Conservation (phyloP, 2,797 vertebrate species). For the Coccyzus lansbergi region DNA sequence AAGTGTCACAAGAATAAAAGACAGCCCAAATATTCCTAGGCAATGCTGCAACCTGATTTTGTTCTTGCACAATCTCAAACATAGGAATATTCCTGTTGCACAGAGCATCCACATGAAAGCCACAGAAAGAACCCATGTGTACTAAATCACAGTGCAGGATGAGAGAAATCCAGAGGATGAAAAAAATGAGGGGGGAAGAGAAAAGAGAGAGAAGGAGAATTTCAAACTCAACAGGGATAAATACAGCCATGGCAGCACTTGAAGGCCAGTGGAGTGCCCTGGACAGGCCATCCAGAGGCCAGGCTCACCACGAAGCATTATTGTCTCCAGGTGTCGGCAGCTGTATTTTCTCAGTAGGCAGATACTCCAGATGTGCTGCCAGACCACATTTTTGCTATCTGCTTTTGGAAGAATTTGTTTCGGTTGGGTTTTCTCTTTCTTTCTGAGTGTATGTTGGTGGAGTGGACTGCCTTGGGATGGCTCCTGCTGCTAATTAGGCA, state of each 20-base stretch:
- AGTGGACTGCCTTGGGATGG: not conserved
- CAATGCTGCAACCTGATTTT: not conserved
- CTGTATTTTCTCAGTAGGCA: conserved; percentile 58
- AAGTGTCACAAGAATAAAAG: not conserved
- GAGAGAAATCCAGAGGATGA: not conserved
- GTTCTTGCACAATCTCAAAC: not conserved
- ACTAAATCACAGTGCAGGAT: not conserved
- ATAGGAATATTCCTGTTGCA: not conserved
- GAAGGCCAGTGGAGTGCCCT: not conserved
- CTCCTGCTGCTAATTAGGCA: conserved; percentile 43
- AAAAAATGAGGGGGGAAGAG: not conserved
- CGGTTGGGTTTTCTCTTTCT: conserved; percentile 40
- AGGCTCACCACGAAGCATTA: not conserved
- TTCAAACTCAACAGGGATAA: not conserved
- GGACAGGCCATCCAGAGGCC: not conserved
- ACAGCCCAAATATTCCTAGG: not conserved
- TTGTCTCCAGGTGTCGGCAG: not conserved
- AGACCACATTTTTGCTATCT: conserved; percentile 53
- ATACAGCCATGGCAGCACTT: not conserved
- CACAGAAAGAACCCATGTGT: not conserved
- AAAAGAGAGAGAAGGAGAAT: not conserved
- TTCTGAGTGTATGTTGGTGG: conserved; percentile 30
- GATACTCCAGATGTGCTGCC: conserved; percentile 44
- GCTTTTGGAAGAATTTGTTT: conserved; percentile 45
- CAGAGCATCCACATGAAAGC: not conserved